phyloP scores from a whole-genome alignment of 2,113 vertebrate species.

The Sula dactylatra region DNA sequence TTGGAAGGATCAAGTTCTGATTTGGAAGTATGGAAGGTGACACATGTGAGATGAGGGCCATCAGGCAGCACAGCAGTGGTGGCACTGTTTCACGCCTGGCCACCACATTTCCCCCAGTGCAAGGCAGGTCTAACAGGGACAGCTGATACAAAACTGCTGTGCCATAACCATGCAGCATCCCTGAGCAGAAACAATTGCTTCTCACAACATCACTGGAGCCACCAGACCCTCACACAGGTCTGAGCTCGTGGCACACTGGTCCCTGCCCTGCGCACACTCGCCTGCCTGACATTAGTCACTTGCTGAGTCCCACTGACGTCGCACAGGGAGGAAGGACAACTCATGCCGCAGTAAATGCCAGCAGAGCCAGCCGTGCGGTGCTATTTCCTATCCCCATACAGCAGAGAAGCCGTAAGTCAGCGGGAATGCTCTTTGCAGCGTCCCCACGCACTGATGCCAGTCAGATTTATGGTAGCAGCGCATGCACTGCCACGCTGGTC shows the following conservation, averaged over 20 bases:
- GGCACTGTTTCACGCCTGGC: background rate
- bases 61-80: background rate
- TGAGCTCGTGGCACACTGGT: background rate
- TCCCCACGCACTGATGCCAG: background rate
- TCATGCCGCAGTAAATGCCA: background rate
- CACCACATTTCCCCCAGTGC: background rate
- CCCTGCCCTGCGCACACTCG: background rate
- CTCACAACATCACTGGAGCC: background rate
- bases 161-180: background rate
- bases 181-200: background rate
- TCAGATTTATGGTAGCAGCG: background rate
- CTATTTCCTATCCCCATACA: background rate
- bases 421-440: background rate
- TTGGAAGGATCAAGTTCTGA: background rate
- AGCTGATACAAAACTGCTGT: fast-evolving
- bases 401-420: background rate
- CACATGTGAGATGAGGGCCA: background rate
- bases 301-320: fast-evolving
- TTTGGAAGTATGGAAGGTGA: background rate
- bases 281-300: background rate
- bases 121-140: background rate
- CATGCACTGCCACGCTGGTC: background rate
- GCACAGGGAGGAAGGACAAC: background rate
- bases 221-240: fast-evolving
- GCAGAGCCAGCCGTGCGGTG: background rate